These are phyloP conservation scores for Sesia apiformis DNA, from an alignment of 2,888 invertebrate species.

Conservation along the genomic window DNA sequence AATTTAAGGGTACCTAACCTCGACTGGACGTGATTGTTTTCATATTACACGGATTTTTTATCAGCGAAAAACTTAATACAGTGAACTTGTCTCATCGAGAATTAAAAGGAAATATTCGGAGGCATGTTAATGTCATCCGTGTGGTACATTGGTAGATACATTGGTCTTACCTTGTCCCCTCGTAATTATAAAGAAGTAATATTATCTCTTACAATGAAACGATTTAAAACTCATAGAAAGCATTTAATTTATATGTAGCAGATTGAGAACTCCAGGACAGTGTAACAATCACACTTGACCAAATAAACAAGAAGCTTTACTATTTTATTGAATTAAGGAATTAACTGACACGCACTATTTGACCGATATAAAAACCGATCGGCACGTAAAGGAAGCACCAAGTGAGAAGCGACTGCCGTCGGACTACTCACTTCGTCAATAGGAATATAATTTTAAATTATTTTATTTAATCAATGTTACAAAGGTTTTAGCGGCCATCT, in stretches of 20 bases:
- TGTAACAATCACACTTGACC: slow-evolving; percentile 51
- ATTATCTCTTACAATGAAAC: no score
- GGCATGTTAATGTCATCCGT: no score
- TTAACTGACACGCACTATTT: slow-evolving; percentile 65
- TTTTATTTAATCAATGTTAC: slow-evolving; percentile 8
- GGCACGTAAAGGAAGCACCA: slow-evolving; percentile 26
- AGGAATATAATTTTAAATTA: slow-evolving; percentile 16
- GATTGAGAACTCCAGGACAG: slow-evolving; percentile 50
- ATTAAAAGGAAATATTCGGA: no score
- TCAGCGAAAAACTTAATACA: no score
- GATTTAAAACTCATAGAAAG: no score
- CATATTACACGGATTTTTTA: no score
- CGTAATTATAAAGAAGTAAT: no score
- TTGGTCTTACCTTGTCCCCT: no score
- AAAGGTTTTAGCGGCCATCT: slow-evolving; percentile 30
- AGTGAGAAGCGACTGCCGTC: slow-evolving; percentile 73
- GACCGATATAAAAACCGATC: slow-evolving; percentile 50
- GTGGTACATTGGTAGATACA: no score
- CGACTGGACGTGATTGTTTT: no score
- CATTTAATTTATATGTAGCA: slow-evolving; percentile 15
- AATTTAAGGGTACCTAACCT: no score
- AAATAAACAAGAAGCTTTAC: slow-evolving; percentile 65
- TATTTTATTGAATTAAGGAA: slow-evolving; percentile 73
- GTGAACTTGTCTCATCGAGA: no score
- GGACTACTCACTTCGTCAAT: slow-evolving; percentile 73